Evolutionary conservation across 2,797 vertebrate genomes (phyloP).

Genomic region (Cichlasoma orientale): DNA sequence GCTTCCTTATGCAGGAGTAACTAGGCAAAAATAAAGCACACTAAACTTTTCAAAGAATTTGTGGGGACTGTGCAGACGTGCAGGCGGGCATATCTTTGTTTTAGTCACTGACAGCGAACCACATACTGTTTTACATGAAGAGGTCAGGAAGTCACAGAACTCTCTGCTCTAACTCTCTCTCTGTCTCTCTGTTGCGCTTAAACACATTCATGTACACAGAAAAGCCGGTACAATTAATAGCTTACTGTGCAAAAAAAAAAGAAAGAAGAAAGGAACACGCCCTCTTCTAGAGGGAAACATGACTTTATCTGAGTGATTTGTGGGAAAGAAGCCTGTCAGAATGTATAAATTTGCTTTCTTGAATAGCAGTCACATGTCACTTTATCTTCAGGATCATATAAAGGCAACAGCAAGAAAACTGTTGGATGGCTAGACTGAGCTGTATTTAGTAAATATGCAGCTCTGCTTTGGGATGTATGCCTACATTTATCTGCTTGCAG

Average conservation of each 20-base stretch:
- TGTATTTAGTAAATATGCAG: neutral
- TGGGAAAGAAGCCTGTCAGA: too few relatives aligned
- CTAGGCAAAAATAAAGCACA: slow-evolving; percentile 11
- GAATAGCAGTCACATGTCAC: neutral
- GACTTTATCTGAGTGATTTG: too few relatives aligned
- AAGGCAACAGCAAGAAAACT: neutral
- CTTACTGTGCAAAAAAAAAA: slow-evolving; percentile 19
- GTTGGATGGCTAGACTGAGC: neutral
- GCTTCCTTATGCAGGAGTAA: slow-evolving; percentile 11
- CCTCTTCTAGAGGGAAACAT: slow-evolving; percentile 2
- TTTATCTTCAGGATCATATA: slow-evolving; percentile 21
- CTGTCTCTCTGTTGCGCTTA: slow-evolving; percentile 19
- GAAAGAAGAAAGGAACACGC: neutral
- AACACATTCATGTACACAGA: slow-evolving; percentile 2
- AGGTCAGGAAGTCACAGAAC: slow-evolving; percentile 79
- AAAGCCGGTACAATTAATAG: slow-evolving; percentile 26
- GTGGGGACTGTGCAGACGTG: slow-evolving; percentile 50
- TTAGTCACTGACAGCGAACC: slow-evolving; percentile 62
- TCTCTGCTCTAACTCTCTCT: slow-evolving; percentile 32
- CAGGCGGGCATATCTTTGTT: slow-evolving; percentile 59
- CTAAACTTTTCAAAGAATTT: slow-evolving; percentile 55
- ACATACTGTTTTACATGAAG: slow-evolving; percentile 57
- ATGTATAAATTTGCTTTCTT: too few relatives aligned
- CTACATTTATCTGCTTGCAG: neutral
- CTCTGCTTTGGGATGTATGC: neutral